Conservation (phyloP, 2,113 vertebrate genomes). For the Rhegmatorhina hoffmannsi region DNA sequence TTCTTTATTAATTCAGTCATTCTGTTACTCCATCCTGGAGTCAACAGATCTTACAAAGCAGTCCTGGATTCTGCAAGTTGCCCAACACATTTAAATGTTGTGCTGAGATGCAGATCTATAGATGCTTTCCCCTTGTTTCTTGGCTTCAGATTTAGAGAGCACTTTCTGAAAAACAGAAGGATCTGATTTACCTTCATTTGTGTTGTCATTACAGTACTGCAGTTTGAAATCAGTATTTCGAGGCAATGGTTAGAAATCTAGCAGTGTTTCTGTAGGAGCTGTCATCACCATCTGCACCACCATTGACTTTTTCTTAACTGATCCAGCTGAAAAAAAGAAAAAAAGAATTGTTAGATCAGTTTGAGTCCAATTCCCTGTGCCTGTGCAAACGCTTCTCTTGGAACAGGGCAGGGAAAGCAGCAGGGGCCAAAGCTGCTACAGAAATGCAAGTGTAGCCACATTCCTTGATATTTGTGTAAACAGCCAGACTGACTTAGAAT, state of each 20-base stretch:
- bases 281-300: not conserved
- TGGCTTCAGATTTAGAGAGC: not conserved
- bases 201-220: not conserved
- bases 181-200: constrained; percentile 28
- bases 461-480: constrained; percentile 12
- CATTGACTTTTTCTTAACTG: not conserved
- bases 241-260: constrained; percentile 16
- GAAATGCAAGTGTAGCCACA: constrained; percentile 14
- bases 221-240: not conserved
- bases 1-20: not conserved
- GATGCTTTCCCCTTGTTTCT: not conserved
- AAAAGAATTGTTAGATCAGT: not conserved
- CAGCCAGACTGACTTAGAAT: not conserved
- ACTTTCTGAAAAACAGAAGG: not conserved
- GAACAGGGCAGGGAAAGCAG: constrained; percentile 33
- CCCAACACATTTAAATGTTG: not conserved
- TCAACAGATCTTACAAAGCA: not conserved
- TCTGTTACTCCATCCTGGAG: not conserved
- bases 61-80: not conserved
- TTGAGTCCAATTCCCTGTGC: not conserved
- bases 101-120: not conserved
- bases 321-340: not conserved
- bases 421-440: constrained; percentile 43
- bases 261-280: constrained; percentile 8
- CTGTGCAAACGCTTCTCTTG: constrained; percentile 26